Evolutionary conservation across 2,113 vertebrate species (phyloP).

Genomic region (Tauraco erythrolophus): DNA sequence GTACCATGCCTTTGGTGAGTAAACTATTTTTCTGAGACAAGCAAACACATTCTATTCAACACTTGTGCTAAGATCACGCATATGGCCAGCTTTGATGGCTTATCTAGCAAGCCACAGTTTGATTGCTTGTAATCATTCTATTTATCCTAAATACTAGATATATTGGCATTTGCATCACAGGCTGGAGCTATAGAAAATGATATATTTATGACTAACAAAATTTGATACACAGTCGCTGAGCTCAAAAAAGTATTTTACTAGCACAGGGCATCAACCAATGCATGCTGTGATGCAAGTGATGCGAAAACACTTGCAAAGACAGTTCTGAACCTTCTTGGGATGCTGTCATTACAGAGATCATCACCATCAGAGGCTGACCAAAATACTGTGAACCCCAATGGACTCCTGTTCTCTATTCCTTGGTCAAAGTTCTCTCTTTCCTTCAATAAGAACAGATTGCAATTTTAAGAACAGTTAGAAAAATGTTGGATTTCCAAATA

Average conservation of each 20-base stretch:
- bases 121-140: background rate
- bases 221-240: background rate
- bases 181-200: background rate
- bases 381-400: background rate
- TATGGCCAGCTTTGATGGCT: background rate
- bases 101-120: background rate
- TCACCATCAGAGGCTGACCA: background rate
- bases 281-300: background rate
- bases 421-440: background rate
- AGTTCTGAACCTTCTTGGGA: background rate
- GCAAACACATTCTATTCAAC: background rate
- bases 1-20: background rate
- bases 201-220: background rate
- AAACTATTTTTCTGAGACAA: background rate
- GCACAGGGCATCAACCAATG: background rate
- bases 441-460: background rate
- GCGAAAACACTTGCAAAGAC: background rate
- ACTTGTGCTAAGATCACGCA: background rate
- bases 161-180: background rate
- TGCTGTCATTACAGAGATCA: fast-evolving
- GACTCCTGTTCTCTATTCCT: background rate
- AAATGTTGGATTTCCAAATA: background rate
- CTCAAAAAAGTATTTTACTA: background rate
- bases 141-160: background rate
- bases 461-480: background rate